Evolutionary conservation across 2,797 vertebrate genomes (phyloP).

Genomic region (Xenentodon cancila): DNA sequence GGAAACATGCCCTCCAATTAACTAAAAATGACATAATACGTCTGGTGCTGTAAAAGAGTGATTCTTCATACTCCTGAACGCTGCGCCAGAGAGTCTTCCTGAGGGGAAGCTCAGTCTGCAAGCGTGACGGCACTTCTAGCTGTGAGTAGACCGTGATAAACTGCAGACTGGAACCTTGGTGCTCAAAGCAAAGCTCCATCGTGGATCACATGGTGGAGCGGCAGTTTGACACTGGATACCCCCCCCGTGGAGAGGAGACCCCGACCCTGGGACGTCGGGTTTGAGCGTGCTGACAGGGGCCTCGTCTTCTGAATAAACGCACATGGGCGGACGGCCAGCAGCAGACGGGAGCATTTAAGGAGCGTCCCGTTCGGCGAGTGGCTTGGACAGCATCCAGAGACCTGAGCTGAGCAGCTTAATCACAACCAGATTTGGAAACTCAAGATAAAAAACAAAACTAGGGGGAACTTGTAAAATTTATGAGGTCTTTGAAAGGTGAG

Average conservation of each 20-base stretch:
- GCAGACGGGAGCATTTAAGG: constrained; percentile 76
- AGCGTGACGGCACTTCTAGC: constrained; percentile 24
- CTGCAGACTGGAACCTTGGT: constrained; percentile 41
- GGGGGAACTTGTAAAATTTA: constrained; percentile 77
- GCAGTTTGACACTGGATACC: constrained; percentile 59
- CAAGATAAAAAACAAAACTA: constrained; percentile 78
- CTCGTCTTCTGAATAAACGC: constrained; percentile 52
- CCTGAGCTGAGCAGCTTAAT: constrained; percentile 76
- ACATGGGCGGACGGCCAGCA: constrained; percentile 51
- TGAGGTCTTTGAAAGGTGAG: constrained; percentile 73
- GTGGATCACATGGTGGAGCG: constrained; percentile 50
- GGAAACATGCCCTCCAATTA: not conserved
- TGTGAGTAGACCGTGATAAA: constrained; percentile 43
- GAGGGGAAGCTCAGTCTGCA: constrained; percentile 21
- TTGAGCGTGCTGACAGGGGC: constrained; percentile 32
- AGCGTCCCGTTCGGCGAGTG: constrained; percentile 47
- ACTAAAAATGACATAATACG: no score
- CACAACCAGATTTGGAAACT: constrained; percentile 80
- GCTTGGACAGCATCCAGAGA: constrained; percentile 73
- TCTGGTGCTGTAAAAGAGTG: no score
- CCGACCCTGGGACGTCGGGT: constrained; percentile 43
- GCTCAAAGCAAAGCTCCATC: constrained; percentile 35
- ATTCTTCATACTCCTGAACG: constrained; percentile 24
- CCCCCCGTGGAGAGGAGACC: constrained; percentile 46
- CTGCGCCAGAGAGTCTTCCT: not conserved